A percentile compares a stretch with the other conserved stretches of the same genome.
Conservation (phyloP, 1,140 invertebrate genomes). For the Cryptotermes secundus region DNA sequence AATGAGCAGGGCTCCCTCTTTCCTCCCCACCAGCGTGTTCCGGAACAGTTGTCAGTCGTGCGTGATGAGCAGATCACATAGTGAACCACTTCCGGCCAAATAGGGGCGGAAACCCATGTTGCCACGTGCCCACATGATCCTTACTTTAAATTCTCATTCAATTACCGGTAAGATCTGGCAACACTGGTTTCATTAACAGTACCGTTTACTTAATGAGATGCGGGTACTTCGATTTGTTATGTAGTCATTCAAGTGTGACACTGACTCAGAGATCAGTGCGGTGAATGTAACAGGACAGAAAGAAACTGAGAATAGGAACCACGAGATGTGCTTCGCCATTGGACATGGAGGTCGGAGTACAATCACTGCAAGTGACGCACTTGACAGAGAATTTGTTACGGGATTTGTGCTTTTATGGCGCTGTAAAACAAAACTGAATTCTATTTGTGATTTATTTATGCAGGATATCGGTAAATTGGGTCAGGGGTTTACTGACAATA, state of each 20-base stretch:
- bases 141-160: neutral
- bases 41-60: neutral
- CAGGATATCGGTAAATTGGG: neutral
- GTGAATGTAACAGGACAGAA: neutral
- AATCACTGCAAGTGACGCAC: neutral
- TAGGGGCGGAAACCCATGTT: slow-evolving; percentile 8
- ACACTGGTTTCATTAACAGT: neutral
- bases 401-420: neutral
- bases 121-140: neutral
- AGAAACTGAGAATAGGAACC: neutral
- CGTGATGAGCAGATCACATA: neutral
- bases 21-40: neutral
- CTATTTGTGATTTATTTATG: neutral
- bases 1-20: neutral
- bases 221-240: neutral
- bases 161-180: neutral
- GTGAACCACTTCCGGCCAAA: slow-evolving; percentile 3
- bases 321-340: neutral
- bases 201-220: neutral
- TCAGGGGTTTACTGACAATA: neutral
- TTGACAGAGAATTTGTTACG: neutral
- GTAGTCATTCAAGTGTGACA: neutral
- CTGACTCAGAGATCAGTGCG: neutral
- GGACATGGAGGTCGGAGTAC: neutral
- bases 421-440: neutral